Evolutionary conservation across 1,140 invertebrate species (phyloP).

Genomic region (Maconellicoccus hirsutus): DNA sequence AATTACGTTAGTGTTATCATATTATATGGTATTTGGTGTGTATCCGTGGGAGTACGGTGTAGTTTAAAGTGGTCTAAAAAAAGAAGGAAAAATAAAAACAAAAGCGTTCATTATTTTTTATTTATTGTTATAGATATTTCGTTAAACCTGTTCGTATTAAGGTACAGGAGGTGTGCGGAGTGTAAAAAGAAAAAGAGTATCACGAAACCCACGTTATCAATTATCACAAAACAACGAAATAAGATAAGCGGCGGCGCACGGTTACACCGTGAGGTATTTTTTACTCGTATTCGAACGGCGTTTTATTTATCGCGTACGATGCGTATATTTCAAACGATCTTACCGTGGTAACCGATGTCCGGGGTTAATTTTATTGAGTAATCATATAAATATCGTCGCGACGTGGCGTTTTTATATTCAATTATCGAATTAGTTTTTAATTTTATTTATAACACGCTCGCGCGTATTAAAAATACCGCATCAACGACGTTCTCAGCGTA

Average conservation of each 20-base stretch:
- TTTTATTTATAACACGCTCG: not conserved
- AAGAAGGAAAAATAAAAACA: not conserved
- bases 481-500: not conserved
- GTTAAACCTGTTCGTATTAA: conserved; percentile 6
- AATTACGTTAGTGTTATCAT: not conserved
- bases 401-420: not conserved
- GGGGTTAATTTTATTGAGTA: conserved; percentile 2
- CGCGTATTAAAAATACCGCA: not conserved
- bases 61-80: too few species aligned
- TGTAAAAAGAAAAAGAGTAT: not conserved
- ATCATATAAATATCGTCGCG: not conserved
- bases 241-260: not conserved
- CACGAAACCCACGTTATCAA: conserved; percentile 7
- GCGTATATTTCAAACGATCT: not conserved
- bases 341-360: too few species aligned
- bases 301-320: not conserved
- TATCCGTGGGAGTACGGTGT: not conserved
- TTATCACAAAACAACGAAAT: not conserved
- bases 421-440: not conserved
- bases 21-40: not conserved
- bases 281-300: not conserved
- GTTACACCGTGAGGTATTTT: conserved; percentile 8
- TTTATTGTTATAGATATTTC: not conserved
- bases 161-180: too few species aligned
- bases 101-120: conserved; percentile 1